Evolutionary conservation across 2,888 invertebrate species (phyloP).

Genomic region (Prosapia bicincta): DNA sequence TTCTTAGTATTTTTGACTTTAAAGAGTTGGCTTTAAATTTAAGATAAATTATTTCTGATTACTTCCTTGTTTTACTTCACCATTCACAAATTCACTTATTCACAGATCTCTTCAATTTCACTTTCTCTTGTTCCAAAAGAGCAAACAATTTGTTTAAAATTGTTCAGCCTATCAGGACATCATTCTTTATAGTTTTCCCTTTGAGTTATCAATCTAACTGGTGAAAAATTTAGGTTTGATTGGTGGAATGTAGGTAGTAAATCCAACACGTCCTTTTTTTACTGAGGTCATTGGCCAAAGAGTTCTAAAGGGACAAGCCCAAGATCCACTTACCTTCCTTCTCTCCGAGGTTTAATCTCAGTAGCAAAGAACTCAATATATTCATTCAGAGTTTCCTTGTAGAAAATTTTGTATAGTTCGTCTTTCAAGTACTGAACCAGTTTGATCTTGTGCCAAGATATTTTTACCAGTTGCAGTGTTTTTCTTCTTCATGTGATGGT

Average conservation of each 20-base stretch:
- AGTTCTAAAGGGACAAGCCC: background rate
- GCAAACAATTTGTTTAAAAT: too few relatives aligned
- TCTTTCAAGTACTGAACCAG: constrained; percentile 15
- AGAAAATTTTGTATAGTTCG: constrained; percentile 20
- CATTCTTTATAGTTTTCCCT: too few relatives aligned
- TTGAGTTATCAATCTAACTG: too few relatives aligned
- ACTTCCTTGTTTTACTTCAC: too few relatives aligned
- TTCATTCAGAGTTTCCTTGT: constrained; percentile 19
- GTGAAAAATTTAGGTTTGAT: too few relatives aligned
- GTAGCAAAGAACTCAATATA: constrained; percentile 3
- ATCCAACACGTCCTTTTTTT: constrained; percentile 19
- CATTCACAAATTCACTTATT: too few relatives aligned
- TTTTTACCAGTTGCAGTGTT: background rate
- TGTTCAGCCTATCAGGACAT: too few relatives aligned
- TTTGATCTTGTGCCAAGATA: constrained; percentile 15
- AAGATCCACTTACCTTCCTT: constrained; percentile 11
- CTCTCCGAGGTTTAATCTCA: constrained; percentile 13
- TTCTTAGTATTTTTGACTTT: too few relatives aligned
- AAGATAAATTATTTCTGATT: too few relatives aligned
- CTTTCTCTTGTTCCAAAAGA: too few relatives aligned
- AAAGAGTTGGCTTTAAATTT: too few relatives aligned
- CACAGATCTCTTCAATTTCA: too few relatives aligned
- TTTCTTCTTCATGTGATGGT: constrained; percentile 14
- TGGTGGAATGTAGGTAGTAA: constrained; percentile 17
- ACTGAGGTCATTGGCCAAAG: constrained; percentile 11